These are phyloP conservation scores for Drosophila orena DNA, from an alignment of 1,140 invertebrate species.

Conservation along the genomic window DNA sequence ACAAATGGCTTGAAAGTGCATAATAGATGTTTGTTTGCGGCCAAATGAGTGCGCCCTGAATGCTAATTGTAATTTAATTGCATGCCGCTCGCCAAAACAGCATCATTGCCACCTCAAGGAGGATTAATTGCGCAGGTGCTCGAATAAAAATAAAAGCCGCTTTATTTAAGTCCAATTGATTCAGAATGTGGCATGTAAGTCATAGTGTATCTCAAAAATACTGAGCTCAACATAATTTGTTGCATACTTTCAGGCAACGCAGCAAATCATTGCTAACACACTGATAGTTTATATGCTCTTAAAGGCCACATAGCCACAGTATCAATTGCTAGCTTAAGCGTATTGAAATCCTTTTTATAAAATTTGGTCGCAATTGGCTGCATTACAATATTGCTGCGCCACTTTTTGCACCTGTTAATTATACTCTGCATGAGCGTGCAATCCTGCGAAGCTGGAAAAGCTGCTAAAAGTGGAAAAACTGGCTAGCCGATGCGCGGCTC, in stretches of 20 bases:
- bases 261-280: not conserved
- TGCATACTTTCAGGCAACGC: not conserved
- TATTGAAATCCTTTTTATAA: slow-evolving; percentile 7
- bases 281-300: not conserved
- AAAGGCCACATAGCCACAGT: slow-evolving; percentile 1
- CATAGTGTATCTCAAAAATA: too few species aligned
- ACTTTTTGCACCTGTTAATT: slow-evolving; percentile 43
- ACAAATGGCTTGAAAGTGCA: slow-evolving; percentile 25
- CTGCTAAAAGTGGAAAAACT: slow-evolving; percentile 9
- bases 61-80: slow-evolving; percentile 25
- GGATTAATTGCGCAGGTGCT: slow-evolving; percentile 3
- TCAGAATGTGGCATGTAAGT: too few species aligned
- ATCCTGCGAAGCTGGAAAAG: slow-evolving; percentile 1
- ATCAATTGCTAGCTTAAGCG: slow-evolving; percentile 1
- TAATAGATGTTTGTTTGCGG: slow-evolving; percentile 42
- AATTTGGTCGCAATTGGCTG: slow-evolving; percentile 16
- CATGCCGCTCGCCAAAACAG: slow-evolving; percentile 6
- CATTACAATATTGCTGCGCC: slow-evolving; percentile 6
- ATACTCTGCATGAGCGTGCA: slow-evolving; percentile 11
- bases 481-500: slow-evolving; percentile 23
- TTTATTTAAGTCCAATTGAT: too few species aligned
- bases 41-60: slow-evolving; percentile 14
- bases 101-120: slow-evolving; percentile 1
- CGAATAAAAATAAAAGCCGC: too few species aligned
- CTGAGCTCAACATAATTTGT: too few species aligned